A percentile compares a stretch with the other conserved stretches of the same genome.
These are phyloP conservation scores for Gambelia wislizenii DNA, from an alignment of 2,797 vertebrate species.

Conservation along the genomic window DNA sequence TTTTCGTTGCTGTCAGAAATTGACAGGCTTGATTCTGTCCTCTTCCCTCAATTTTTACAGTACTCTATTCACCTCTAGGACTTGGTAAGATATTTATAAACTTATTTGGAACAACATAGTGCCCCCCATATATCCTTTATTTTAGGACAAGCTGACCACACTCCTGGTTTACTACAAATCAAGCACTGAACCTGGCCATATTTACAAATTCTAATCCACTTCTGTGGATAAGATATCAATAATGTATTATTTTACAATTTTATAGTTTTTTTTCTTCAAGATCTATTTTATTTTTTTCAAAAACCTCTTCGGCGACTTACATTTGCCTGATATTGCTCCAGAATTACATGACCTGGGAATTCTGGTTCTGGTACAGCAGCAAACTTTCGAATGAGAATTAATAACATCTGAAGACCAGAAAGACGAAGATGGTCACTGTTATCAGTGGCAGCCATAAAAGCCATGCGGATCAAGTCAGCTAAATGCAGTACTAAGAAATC, in stretches of 20 bases:
- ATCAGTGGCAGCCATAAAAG: slow-evolving; percentile 97
- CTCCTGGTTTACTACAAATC: neutral
- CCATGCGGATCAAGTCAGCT: slow-evolving; percentile 93
- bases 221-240: neutral
- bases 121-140: neutral
- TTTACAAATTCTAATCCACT: neutral
- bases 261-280: neutral
- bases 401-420: slow-evolving; percentile 88
- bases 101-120: neutral
- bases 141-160: neutral
- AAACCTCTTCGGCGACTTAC: slow-evolving; percentile 77
- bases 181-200: neutral
- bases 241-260: neutral
- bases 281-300: neutral
- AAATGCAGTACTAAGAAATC: slow-evolving; percentile 94
- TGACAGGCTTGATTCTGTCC: neutral
- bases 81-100: neutral
- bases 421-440: slow-evolving; percentile 89
- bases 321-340: slow-evolving; percentile 97
- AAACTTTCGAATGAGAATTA: slow-evolving; percentile 89
- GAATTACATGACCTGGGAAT: slow-evolving; percentile 93
- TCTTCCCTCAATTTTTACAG: neutral
- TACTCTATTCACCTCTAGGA: neutral
- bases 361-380: slow-evolving; percentile 89
- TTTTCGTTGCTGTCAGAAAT: neutral